Evolutionary conservation across 2,113 vertebrate genomes (phyloP), one percentile per base, ranked within the genome.

Genomic region (Harpagus bidentatus): DNA sequence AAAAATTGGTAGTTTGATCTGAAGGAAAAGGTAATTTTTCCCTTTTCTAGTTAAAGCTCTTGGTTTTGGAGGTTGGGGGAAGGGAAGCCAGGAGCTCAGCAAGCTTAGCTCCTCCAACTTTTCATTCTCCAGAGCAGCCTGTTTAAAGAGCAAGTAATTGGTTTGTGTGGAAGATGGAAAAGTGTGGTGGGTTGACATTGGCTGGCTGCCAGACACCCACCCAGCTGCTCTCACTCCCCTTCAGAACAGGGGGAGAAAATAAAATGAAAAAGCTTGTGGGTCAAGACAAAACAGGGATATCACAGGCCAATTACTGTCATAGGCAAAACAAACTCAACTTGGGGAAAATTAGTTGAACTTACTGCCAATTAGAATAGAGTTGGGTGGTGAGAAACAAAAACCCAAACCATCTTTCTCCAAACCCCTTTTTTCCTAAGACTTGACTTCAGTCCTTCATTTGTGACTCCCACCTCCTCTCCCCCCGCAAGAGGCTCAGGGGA

Each of bases 291-390:
- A 1, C 36, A 19, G 31, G 22, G 69, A 40, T 7, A 2, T 56
- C 0, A 0, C 0, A 1, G 61, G 38, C 34, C 40, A 12, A 2
- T 65, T 66, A n/a, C 63, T 2, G 2, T 36, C 58, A 7, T 1
- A 20, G 17, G 55, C 72, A 81, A 59, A 90, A 55, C 25, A 50
- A 48, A 15, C 47, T 76, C 36, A 11, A 4, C 23, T 17, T 42
- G 42, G n/a, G 63, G 48, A 32, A 42, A 56, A 63, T 32, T 4
- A 31, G 20, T 22, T 61, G 28, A 40, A 32, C 47, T 61, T 23
- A 4, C 1, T 63, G 71, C 19, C 34, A 47, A 3, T 50, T 50
- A 36, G 31, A 74, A 22, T 22, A 26, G 80, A 63, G 31, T n/a
- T 40, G 55, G 20, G 26, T 40, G 73, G 26, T 66, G 69, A 58